These are phyloP conservation scores for Tamias sibiricus DNA, from an alignment of 2,113 vertebrate species.

Conservation along the genomic window DNA sequence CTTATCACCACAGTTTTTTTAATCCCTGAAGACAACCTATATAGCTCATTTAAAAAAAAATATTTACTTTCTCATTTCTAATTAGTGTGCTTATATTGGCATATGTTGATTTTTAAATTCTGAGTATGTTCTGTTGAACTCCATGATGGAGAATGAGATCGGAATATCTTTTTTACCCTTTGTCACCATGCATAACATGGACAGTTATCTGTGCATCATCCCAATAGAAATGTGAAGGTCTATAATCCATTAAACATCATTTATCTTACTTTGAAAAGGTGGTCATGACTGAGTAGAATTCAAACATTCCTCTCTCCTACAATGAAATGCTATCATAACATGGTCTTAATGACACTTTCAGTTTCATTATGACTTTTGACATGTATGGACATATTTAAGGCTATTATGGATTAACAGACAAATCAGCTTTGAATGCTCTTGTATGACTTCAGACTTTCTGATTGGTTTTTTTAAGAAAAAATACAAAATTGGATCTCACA, in stretches of 20 bases:
- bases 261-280: neutral
- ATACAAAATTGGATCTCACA: neutral
- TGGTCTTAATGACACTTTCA: neutral
- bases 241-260: neutral
- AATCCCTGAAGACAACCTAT: neutral
- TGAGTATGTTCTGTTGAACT: neutral
- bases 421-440: neutral
- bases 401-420: constrained; percentile 19
- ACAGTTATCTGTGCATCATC: neutral
- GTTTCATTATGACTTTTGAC: neutral
- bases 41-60: neutral
- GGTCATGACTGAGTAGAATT: neutral
- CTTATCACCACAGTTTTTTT: neutral
- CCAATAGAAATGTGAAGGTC: neutral
- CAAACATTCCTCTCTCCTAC: neutral
- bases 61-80: neutral
- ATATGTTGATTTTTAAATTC: constrained; percentile 2
- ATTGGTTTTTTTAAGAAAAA: constrained; percentile 30
- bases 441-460: constrained; percentile 4
- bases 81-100: neutral
- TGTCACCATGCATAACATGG: neutral
- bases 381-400: constrained; percentile 20
- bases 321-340: constrained; percentile 9
- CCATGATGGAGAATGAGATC: neutral
- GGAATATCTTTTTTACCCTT: neutral